These are phyloP conservation scores for Caranx ignobilis DNA, from an alignment of 2,113 vertebrate genomes.

Conservation along the genomic window DNA sequence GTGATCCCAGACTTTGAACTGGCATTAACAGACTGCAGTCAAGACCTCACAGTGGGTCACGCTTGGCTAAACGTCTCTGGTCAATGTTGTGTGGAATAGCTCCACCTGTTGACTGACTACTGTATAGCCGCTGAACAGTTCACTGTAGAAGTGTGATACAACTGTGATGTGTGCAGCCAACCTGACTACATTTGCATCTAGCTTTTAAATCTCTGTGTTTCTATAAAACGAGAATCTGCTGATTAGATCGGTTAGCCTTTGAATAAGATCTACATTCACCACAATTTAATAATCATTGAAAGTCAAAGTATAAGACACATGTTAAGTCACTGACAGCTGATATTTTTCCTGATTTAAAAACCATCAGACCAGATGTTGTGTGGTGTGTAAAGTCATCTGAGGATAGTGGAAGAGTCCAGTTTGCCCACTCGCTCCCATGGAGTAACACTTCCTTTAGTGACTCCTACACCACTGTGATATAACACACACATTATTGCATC, in stretches of 20 bases:
- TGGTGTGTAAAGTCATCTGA: not conserved
- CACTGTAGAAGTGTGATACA: not conserved
- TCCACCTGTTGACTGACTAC: slow-evolving; percentile 71
- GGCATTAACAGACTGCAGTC: slow-evolving; percentile 52
- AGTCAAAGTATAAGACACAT: not conserved
- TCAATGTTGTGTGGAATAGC: slow-evolving; percentile 68
- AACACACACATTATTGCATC: not conserved
- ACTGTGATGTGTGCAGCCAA: not conserved
- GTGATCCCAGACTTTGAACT: slow-evolving; percentile 61
- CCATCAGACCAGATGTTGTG: not conserved
- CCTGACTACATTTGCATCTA: not conserved
- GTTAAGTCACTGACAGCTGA: not conserved
- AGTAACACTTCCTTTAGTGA: slow-evolving; percentile 2
- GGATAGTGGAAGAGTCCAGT: not conserved
- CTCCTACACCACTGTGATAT: not conserved
- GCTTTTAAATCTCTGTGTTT: not conserved
- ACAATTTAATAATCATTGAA: not conserved
- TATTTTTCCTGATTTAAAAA: not conserved
- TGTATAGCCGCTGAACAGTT: slow-evolving; percentile 18
- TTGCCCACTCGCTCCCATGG: not conserved
- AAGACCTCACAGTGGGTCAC: slow-evolving; percentile 59
- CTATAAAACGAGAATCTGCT: not conserved
- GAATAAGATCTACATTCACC: not conserved
- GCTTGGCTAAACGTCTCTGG: slow-evolving; percentile 15
- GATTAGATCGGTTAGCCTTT: not conserved